Base-by-base conservation (phyloP, 2,113 vertebrate species). In the Silurus asotus region DNA sequence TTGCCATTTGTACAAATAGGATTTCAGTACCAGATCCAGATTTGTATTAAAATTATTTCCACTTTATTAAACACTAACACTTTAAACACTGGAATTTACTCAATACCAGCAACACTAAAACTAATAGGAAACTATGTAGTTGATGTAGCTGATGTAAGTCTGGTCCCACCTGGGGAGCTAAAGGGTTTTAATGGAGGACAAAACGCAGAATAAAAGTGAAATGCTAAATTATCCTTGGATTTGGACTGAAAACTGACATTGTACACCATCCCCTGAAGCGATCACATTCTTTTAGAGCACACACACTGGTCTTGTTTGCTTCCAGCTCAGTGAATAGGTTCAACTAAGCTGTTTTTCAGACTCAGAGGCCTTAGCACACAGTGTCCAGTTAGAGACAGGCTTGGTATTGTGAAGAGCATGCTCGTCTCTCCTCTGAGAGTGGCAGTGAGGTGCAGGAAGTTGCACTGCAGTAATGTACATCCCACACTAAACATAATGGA, bases 401-500 rank as follows among this genome's bases (percentile, higher is more conserved):
- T 37, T 20, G 25, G 76, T 90, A 64, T 90, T 92, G 91, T 91
- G 90, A 59, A 87, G 28, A 86, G 89, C 85, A 89, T 81, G 84
- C 86, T 88, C 86, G 84, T 88, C 88, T 90, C 87, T 90, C 82
- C 17, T 70, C 74, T 82, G 87, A 92, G 74, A 20, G 51, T 28
- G 59, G 20, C 64, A 84, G 82, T 58, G 59, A 81, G 84, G 62
- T n/a, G 64, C 79, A 49, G 67, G 77, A 86, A 86, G 84, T 88
- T 84, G 82, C 78, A 85, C 74, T 89, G 72, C 64, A 85, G 81
- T 92, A 91, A 88, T 91, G 53, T 78, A 45, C 87, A 88, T 86
- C 88, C 89, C 90, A 92, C 90, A 89, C 90, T 94, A 93, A 93
- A 93, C 91, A 93, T 92, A 93, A 93, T 91, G 91, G 92, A 92